Evolutionary conservation across 2,888 invertebrate genomes (phyloP), one percentile per base, ranked within the genome.

Genomic region (Eristalis arbustorum): DNA sequence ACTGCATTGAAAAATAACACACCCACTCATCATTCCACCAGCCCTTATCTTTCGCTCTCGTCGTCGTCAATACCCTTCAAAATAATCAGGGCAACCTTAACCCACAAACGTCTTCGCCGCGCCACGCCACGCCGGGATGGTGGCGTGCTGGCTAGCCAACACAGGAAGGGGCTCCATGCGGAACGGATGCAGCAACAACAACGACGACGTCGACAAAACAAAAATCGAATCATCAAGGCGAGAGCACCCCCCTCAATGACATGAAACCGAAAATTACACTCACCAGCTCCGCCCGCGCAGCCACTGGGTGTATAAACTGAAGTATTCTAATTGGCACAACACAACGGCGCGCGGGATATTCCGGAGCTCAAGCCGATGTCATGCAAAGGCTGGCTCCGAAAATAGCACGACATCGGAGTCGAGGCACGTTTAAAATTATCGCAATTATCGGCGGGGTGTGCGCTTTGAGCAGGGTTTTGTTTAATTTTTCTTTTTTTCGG

Each of bases 401-500:
- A 78, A 78, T 78, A 78, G 69, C 56, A 62, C 56, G 56, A n/a
- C 49, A 40, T 25, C 61, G 37, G 61, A 61, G 72, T 72, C 49
- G 49, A 22, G 42, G 56, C 63, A 78, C 64, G 71, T 71, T 78
- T 78, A 78, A 78, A 78, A 71, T 78, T 42, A 78, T 71, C 78
- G 78, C 69, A 78, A 71, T 78, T 59, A 78, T 71, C 78, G 78
- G 69, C 69, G 42, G 69, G 28, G 22, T 64, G 64, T 40, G 63
- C 57, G 49, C 57, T 71, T 78, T 64, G 64, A 64, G 64, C 40
- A 71, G 57, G 61, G 61, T 64, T 73, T 57, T 18, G 23, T 42
- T 18, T 40, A 31, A 2, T 23, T 31, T 62, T 42, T 28, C 8
- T 2, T 34, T 34, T 34, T n/a, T n/a, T 34, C 10, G 11, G 28